These are phyloP conservation scores for Poecilus cupreus DNA, from an alignment of 2,888 invertebrate genomes.

Conservation along the genomic window DNA sequence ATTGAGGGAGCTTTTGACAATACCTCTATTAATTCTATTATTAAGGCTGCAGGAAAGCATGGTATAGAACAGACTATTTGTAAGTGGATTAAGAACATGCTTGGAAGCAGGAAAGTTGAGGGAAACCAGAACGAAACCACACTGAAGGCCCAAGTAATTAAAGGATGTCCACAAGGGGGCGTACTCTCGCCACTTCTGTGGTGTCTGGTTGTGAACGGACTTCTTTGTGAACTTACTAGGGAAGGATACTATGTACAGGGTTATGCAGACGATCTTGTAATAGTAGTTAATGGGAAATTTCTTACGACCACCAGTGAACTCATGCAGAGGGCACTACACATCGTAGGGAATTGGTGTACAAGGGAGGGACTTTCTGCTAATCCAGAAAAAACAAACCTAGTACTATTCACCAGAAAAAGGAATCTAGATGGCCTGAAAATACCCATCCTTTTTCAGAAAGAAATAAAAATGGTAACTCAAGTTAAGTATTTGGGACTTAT, in stretches of 20 bases:
- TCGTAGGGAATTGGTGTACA: neutral
- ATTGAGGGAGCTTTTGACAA: conserved; percentile 65
- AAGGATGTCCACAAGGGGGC: conserved; percentile 66
- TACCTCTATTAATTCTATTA: conserved; percentile 26
- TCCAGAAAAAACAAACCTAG: neutral
- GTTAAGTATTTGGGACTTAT: no score
- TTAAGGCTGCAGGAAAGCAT: neutral
- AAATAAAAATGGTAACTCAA: no score
- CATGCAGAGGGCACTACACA: no score
- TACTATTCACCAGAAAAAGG: neutral
- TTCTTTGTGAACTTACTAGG: conserved; percentile 59
- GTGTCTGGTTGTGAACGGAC: conserved; percentile 64
- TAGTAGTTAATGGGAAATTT: conserved; percentile 39
- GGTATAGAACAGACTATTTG: neutral
- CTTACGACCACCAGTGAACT: neutral
- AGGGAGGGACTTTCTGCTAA: neutral
- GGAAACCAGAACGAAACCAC: neutral
- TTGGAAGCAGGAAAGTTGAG: neutral
- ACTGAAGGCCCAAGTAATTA: neutral
- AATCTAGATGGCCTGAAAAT: no score
- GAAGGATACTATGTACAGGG: conserved; percentile 29
- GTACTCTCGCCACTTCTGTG: conserved; percentile 66
- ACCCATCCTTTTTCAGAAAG: no score
- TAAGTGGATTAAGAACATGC: neutral
- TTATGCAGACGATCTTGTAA: conserved; percentile 56